Evolutionary conservation across 1,140 invertebrate species (phyloP), one percentile per base, ranked within the genome.

Genomic region (Pachypeltis micranthus): DNA sequence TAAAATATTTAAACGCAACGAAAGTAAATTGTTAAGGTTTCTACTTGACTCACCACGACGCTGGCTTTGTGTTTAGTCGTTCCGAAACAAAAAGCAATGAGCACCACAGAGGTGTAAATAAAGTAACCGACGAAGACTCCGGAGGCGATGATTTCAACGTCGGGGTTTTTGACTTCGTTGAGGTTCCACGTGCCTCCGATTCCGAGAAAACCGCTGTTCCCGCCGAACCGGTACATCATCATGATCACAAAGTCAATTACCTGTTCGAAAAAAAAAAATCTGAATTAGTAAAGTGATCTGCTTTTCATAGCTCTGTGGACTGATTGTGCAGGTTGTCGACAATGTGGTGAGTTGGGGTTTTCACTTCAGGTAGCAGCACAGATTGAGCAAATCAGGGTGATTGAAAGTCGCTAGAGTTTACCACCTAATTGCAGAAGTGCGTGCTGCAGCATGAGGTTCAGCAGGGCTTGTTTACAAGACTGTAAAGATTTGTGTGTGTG

Each of bases 181-280:
- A 90, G 74, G 74, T 92, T 91, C 88, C 88, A 91, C 7, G 87
- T 88, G 28, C 88, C 88, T 39, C 88, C 88, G 19, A 90, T 85
- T 26, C 88, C 88, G 44, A 92, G 76, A 71, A 92, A 91, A 68
- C 84, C 81, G 1, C 88, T 88, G 51, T 83, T 79, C 71, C 85
- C 85, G n/a, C 89, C 89, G 44, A 84, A 85, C 66, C 88, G 81
- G 73, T 92, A 91, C 1, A 91, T 75, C 47, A 90, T 83, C 26
- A 91, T 70, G 61, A 91, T 84, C 14, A 91, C 85, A 59, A 91
- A 75, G 72, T 90, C 91, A 47, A 92, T 68, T 12, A 90, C 77
- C 89, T 90, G 73, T n/a, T n/a, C n/a, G n/a, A n/a, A 57, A 80
- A 79, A 68, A 63, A 62, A 28, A 70, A 65, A 39, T 26, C 34